These are phyloP conservation scores for Tenualosa ilisha DNA, from an alignment of 2,797 vertebrate genomes.

Conservation along the genomic window DNA sequence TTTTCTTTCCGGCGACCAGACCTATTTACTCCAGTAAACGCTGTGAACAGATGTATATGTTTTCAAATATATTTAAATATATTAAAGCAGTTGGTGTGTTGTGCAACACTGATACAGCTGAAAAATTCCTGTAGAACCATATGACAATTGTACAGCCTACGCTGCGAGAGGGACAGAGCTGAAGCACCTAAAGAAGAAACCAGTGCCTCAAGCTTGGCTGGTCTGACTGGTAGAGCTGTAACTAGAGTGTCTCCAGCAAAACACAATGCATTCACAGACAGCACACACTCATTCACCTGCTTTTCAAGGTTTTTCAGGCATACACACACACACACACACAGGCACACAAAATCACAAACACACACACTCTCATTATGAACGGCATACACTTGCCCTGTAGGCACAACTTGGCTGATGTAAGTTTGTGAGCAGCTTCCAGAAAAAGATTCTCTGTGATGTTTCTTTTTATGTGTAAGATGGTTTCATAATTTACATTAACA, in stretches of 20 bases:
- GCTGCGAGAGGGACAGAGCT: neutral
- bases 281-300: conserved; percentile 31
- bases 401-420: conserved; percentile 45
- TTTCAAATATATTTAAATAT: no score
- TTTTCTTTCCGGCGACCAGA: neutral
- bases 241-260: conserved; percentile 51
- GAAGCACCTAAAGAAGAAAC: conserved; percentile 41
- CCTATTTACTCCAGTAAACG: neutral
- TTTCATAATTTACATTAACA: neutral
- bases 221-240: conserved; percentile 74
- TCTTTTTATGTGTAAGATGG: neutral
- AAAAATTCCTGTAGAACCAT: neutral
- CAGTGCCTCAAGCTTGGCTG: conserved; percentile 73
- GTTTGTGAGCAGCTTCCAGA: conserved; percentile 35
- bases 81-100: neutral
- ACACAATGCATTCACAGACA: conserved; percentile 46
- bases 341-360: conserved; percentile 30
- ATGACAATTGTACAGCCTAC: neutral
- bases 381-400: conserved; percentile 45
- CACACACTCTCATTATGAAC: conserved; percentile 13
- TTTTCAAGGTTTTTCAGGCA: conserved; percentile 39
- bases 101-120: neutral
- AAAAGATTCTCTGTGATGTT: neutral
- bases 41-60: neutral
- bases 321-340: conserved; percentile 39